Evolutionary conservation across 2,888 invertebrate genomes (phyloP).

Genomic region (Minunthozetes semirufus): DNA sequence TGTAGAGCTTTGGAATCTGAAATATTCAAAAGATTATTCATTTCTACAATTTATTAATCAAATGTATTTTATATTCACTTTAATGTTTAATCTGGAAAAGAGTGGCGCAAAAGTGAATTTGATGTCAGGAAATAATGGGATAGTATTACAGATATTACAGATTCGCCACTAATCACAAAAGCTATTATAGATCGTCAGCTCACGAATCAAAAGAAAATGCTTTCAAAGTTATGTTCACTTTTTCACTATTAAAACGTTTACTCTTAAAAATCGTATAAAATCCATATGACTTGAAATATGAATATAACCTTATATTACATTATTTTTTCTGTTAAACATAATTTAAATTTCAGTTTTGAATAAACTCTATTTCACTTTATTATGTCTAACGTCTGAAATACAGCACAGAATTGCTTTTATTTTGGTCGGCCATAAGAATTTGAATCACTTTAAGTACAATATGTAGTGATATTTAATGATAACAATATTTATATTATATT

Average conservation of each 20-base stretch:
- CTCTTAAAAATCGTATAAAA: not conserved
- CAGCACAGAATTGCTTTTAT: too few relatives aligned
- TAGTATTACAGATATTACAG: not conserved
- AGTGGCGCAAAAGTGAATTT: not conserved
- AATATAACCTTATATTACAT: not conserved
- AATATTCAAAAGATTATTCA: not conserved
- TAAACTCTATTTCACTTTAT: too few relatives aligned
- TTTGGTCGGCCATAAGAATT: too few relatives aligned
- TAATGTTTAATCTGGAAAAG: not conserved
- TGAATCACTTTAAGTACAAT: too few relatives aligned
- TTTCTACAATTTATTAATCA: conserved; percentile 12
- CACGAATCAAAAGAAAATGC: not conserved
- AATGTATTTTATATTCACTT: conserved; percentile 3
- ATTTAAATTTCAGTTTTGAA: not conserved
- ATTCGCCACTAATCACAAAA: not conserved
- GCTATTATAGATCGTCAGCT: conserved; percentile 10
- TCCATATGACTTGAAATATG: conserved; percentile 5
- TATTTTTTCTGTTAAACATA: not conserved
- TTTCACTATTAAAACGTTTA: not conserved
- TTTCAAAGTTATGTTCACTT: not conserved
- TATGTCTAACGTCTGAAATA: too few relatives aligned
- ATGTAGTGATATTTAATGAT: too few relatives aligned
- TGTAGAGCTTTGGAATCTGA: not conserved
- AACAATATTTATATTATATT: not conserved
- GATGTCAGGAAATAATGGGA: not conserved